phyloP scores from a whole-genome alignment of 2,888 invertebrate species.

The Tenthredo mesomela region DNA sequence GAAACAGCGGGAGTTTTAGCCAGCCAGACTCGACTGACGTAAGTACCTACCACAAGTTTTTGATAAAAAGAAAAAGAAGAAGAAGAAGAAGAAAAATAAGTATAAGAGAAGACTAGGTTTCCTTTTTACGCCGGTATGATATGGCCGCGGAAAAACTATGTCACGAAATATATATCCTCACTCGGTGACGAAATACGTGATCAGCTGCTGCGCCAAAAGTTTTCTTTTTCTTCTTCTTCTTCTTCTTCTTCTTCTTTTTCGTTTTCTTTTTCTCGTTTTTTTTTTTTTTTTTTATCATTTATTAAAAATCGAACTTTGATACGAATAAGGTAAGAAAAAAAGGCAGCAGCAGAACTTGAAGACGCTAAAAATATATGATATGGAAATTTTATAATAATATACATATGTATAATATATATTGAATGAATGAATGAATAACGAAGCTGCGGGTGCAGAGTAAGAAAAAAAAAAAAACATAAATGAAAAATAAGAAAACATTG shows the following conservation, averaged over 20 bases:
- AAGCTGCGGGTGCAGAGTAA: not conserved
- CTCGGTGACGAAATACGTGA: slow-evolving; percentile 27
- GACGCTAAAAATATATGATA: no score
- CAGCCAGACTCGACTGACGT: not conserved
- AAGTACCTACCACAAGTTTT: slow-evolving; percentile 36
- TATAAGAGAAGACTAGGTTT: not conserved
- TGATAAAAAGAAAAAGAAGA: slow-evolving; percentile 19
- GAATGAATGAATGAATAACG: not conserved
- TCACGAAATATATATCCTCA: not conserved
- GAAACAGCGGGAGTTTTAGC: not conserved
- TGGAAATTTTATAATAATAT: no score
- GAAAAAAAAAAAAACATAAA: not conserved
- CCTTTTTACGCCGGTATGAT: slow-evolving; percentile 12
- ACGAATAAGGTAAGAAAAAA: not conserved
- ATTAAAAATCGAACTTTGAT: slow-evolving; percentile 1
- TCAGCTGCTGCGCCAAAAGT: slow-evolving; percentile 15
- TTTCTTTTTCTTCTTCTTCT: not conserved
- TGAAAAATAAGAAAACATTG: not conserved
- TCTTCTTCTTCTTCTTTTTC: not conserved
- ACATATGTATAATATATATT: no score
- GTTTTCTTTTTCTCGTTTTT: not conserved
- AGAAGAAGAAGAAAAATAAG: slow-evolving; percentile 16
- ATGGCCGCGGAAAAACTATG: slow-evolving; percentile 1
- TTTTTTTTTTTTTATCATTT: not conserved
- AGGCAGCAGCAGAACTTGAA: no score